Evolutionary conservation across 2,888 invertebrate species (phyloP), one percentile per base, ranked within the genome.

Genomic region (Rotaria magnacalcarata): DNA sequence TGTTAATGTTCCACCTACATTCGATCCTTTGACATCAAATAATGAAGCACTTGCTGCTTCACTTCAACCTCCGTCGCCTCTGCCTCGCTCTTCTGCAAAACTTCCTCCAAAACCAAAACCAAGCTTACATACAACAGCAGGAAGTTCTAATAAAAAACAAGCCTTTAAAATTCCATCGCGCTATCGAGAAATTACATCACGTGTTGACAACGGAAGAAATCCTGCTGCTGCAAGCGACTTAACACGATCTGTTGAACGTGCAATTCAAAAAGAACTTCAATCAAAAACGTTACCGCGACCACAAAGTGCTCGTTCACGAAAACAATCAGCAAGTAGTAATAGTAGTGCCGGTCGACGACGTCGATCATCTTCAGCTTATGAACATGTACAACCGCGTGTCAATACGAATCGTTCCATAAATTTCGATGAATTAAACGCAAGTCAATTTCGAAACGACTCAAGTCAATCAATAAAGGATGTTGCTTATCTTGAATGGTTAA

Each of bases 361-460:
- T 67, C 67, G 34, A 27, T 47, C 80, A 10, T n/a, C n/a, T 14
- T 47, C 43, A 80, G 47, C 8, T 14, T 80, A 80, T 80, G 47
- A 47, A 47, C 21, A 80, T 80, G 80, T 80, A n/a, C 24, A 47
- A 80, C 80, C 80, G 47, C 80, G 80, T 80, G 14, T 80, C 0
- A 80, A 80, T 47, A 80, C 80, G 19, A 80, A 80, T 80, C 47
- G 47, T 47, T 80, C 80, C 24, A 80, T 80, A 47, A 80, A 80
- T 47, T 80, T 80, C 34, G 80, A 80, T 80, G 80, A 80, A 47
- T 14, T 80, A 7, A n/a, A 80, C 47, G 47, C 80, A 24, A 80
- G 47, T 80, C 43, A n/a, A 47, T 47, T n/a, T 8, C 80, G 47
- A 4, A 47, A 24, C 10, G 47, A 80, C 11, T 80, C 80, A n/a